Evolutionary conservation across 2,888 invertebrate species (phyloP), one percentile per base, ranked within the genome.

Genomic region (Tupiocoris notatus): DNA sequence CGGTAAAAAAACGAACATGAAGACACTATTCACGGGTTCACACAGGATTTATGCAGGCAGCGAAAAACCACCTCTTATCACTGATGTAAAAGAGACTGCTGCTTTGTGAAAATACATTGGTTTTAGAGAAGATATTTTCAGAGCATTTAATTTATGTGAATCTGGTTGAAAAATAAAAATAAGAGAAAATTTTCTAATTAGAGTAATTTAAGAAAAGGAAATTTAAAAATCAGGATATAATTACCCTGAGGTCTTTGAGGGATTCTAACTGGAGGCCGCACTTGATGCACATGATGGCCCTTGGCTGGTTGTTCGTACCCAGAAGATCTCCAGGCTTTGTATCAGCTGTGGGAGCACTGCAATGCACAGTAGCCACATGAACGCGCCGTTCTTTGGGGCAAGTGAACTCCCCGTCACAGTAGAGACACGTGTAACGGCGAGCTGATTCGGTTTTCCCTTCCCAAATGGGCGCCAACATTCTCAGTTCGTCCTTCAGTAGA

Each of bases 361-460:
- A 76, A 67, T 80, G 80, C 1, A 79, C 66, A 21, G 79, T 75
- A 7, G 79, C 78, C 21, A 80, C 77, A 83, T 91, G 91, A 20
- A 88, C 86, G 22, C 90, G 86, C 75, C 91, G 84, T 82, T 90
- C 90, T 81, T 88, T 89, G 1, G 88, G 86, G 56, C 88, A 87
- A 25, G 86, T 84, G 81, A 89, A 89, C 68, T 86, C 86, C 77
- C 86, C 86, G 2, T 86, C 86, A 81, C 91, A 91, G 56, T 86
- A 84, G 0, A 86, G 83, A 83, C 90, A 91, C 79, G 87, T 86
- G 83, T 73, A 79, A 20, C 68, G 75, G 57, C 70, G 71, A 23
- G 63, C 39, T 1, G 64, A 23, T 17, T 71, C 79, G 20, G 67
- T 39, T 20, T 61, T 68, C 1, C 66, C 76, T 64, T 76, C 64